phyloP scores from a whole-genome alignment of 1,140 invertebrate species.

The Zaprionus camerounensis region DNA sequence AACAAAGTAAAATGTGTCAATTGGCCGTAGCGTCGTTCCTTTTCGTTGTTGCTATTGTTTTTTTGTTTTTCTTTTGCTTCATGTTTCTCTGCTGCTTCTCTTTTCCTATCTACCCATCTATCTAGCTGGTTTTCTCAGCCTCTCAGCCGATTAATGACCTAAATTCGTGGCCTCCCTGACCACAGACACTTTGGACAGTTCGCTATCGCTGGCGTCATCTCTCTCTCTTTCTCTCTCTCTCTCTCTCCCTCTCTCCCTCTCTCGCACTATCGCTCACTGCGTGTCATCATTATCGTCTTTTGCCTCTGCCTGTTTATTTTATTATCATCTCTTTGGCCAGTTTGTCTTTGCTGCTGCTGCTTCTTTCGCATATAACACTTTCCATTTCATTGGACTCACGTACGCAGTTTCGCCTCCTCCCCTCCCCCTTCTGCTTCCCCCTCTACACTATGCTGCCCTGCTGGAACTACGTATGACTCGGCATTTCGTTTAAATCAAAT shows the following conservation, averaged over 20 bases:
- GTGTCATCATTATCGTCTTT: slow-evolving; percentile 40
- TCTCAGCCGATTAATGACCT: slow-evolving; percentile 74
- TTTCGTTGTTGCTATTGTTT: slow-evolving; percentile 9
- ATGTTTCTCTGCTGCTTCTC: background rate
- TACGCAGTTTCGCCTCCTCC: slow-evolving; percentile 28
- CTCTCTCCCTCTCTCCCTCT: background rate
- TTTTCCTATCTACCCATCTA: background rate
- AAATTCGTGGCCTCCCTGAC: slow-evolving; percentile 65
- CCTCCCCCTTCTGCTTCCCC: background rate
- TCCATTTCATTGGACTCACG: slow-evolving; percentile 65
- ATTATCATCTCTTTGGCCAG: slow-evolving; percentile 10
- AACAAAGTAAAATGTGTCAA: slow-evolving; percentile 42
- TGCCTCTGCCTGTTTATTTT: slow-evolving; percentile 8
- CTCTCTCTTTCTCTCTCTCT: background rate
- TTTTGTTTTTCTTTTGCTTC: background rate
- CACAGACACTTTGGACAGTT: slow-evolving; percentile 62
- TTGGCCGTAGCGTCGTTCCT: slow-evolving; percentile 29
- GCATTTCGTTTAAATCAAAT: slow-evolving; percentile 77
- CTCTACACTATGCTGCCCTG: background rate
- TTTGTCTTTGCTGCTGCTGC: slow-evolving; percentile 3
- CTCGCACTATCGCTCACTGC: background rate
- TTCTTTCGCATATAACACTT: slow-evolving; percentile 73
- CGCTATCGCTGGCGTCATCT: slow-evolving; percentile 48
- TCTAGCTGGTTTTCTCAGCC: slow-evolving; percentile 15
- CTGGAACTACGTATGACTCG: slow-evolving; percentile 51